phyloP scores from a whole-genome alignment of 1,140 invertebrate species.

The Anagrus nilaparvatae region DNA sequence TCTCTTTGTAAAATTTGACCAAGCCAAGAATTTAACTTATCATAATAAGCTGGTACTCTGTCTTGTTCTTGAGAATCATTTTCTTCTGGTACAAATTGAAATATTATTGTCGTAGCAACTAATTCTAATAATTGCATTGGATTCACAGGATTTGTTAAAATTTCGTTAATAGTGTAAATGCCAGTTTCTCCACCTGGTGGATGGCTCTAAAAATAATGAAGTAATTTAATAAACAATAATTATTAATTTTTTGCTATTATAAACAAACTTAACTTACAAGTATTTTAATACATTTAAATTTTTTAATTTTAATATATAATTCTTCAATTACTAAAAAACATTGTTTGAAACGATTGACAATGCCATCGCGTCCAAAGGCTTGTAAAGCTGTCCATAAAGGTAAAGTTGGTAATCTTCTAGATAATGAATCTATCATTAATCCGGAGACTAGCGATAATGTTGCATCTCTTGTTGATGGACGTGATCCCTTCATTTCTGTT shows the following conservation, averaged over 20 bases:
- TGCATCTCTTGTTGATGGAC: constrained; percentile 48
- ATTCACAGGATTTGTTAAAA: constrained; percentile 54
- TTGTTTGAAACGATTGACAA: constrained; percentile 59
- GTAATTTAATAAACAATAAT: background rate
- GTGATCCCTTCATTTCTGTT: constrained; percentile 39
- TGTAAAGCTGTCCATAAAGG: constrained; percentile 77
- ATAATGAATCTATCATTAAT: constrained; percentile 49
- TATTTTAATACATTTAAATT: constrained; percentile 59
- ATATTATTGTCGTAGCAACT: constrained; percentile 73
- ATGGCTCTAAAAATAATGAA: background rate
- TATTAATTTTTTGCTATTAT: background rate
- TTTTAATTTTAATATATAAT: constrained; percentile 60
- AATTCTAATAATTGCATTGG: constrained; percentile 66
- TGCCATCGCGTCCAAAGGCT: constrained; percentile 62
- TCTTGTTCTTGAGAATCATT: constrained; percentile 39
- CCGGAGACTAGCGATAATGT: constrained; percentile 63
- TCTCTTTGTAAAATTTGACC: constrained; percentile 88
- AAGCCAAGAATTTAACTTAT: constrained; percentile 89
- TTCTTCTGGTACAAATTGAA: constrained; percentile 70
- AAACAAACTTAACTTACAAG: constrained; percentile 50
- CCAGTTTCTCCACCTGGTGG: constrained; percentile 56
- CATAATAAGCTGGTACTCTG: constrained; percentile 67
- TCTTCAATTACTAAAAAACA: constrained; percentile 68
- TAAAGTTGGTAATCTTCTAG: constrained; percentile 59
- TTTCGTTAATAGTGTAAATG: constrained; percentile 50